Conservation (phyloP, 2,113 vertebrate species). For the Myotis lucifugus region DNA sequence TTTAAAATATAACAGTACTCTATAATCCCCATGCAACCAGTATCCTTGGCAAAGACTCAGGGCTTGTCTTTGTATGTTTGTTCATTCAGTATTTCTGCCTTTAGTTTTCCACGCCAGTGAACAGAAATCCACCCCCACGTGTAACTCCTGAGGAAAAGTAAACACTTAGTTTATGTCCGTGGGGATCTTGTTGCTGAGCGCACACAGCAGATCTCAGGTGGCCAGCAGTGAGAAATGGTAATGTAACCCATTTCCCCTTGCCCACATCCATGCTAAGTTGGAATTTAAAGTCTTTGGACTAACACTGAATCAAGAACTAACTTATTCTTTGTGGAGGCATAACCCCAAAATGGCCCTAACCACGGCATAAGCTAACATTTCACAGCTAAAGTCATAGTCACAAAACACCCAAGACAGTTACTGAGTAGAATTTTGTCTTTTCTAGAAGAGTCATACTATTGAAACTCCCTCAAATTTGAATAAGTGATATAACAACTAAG, state of each 20-base stretch:
- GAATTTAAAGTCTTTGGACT: not conserved
- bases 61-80: not conserved
- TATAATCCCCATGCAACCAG: no score
- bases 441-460: not conserved
- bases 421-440: not conserved
- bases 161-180: not conserved
- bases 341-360: not conserved
- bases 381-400: not conserved
- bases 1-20: not conserved
- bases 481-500: not conserved
- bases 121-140: not conserved
- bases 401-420: not conserved
- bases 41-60: not conserved
- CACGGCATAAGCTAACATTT: not conserved
- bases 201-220: not conserved
- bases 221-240: not conserved
- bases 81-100: not conserved
- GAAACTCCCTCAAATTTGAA: not conserved
- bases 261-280: not conserved
- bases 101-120: not conserved
- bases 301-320: not conserved
- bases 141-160: not conserved
- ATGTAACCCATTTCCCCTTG: not conserved
- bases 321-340: not conserved
- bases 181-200: not conserved